Evolutionary conservation across 1,140 invertebrate genomes (phyloP).

Genomic region (Dreissena rostriformis): DNA sequence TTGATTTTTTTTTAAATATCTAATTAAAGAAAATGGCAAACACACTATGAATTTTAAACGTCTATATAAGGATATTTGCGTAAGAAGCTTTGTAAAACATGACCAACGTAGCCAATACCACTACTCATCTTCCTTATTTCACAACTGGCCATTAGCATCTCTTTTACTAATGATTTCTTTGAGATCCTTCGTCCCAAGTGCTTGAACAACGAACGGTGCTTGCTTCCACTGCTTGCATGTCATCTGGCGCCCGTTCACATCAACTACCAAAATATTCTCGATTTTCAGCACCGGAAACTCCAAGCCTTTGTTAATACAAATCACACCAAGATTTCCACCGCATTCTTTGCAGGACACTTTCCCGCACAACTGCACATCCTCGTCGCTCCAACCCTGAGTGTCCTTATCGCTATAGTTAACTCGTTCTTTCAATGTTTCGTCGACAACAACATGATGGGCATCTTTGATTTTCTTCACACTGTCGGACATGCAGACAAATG

Average conservation of each 20-base stretch:
- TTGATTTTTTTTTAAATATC: too few species aligned
- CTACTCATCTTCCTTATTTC: background rate
- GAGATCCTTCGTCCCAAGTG: conserved; percentile 28
- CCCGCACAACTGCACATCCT: conserved; percentile 53
- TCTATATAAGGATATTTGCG: too few species aligned
- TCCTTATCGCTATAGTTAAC: conserved; percentile 16
- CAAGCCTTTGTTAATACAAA: conserved; percentile 48
- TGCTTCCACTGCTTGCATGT: conserved; percentile 50
- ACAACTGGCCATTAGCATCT: background rate
- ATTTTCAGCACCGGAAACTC: conserved; percentile 63
- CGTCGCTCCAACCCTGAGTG: conserved; percentile 16
- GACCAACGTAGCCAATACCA: too few species aligned
- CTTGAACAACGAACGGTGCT: conserved; percentile 32
- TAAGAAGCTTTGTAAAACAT: too few species aligned
- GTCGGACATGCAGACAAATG: conserved; percentile 51
- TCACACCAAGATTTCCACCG: conserved; percentile 59
- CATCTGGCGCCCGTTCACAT: conserved; percentile 40
- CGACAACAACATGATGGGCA: conserved; percentile 62
- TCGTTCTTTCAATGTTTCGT: conserved; percentile 40
- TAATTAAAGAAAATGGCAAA: too few species aligned
- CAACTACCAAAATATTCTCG: conserved; percentile 56
- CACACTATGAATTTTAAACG: too few species aligned
- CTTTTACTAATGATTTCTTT: conserved; percentile 10
- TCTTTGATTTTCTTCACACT: conserved; percentile 61
- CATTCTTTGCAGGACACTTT: conserved; percentile 66